A percentile compares a stretch with the other conserved stretches of the same genome.
Evolutionary conservation across 2,888 invertebrate genomes (phyloP).

Genomic region (Asteroscopus sphinx): DNA sequence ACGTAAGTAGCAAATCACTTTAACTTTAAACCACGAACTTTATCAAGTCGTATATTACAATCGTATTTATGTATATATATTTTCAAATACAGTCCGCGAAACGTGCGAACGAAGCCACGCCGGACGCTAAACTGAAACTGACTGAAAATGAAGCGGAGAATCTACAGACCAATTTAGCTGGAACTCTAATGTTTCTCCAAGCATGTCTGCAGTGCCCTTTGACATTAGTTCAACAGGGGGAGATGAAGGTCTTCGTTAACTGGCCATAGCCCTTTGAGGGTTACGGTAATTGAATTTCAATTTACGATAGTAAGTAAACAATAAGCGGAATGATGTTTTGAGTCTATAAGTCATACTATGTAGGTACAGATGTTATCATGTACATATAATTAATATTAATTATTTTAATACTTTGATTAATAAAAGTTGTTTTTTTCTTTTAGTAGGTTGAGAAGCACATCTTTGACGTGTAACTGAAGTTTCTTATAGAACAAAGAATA

Average conservation of each 20-base stretch:
- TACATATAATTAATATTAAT: too few species aligned
- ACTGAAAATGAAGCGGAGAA: constrained; percentile 27
- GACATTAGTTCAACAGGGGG: constrained; percentile 33
- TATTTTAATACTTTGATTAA: too few species aligned
- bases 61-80: constrained; percentile 32
- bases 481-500: too few species aligned
- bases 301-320: constrained; percentile 52
- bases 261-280: constrained; percentile 48
- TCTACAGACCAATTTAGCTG: constrained; percentile 34
- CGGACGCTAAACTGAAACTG: constrained; percentile 49
- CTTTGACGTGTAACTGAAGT: too few species aligned
- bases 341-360: too few species aligned
- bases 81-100: constrained; percentile 9
- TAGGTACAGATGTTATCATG: too few species aligned
- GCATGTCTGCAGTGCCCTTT: constrained; percentile 51
- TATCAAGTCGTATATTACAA: constrained; percentile 17
- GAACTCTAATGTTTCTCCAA: constrained; percentile 37
- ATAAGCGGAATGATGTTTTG: neutral
- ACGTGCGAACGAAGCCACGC: constrained; percentile 50
- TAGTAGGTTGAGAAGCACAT: too few species aligned
- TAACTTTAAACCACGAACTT: constrained; percentile 20
- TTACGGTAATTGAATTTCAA: constrained; percentile 57
- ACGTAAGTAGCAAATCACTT: constrained; percentile 35
- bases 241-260: constrained; percentile 34
- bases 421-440: too few species aligned